phyloP scores from a whole-genome alignment of 2,888 invertebrate genomes.

The Oscheius sp. region DNA sequence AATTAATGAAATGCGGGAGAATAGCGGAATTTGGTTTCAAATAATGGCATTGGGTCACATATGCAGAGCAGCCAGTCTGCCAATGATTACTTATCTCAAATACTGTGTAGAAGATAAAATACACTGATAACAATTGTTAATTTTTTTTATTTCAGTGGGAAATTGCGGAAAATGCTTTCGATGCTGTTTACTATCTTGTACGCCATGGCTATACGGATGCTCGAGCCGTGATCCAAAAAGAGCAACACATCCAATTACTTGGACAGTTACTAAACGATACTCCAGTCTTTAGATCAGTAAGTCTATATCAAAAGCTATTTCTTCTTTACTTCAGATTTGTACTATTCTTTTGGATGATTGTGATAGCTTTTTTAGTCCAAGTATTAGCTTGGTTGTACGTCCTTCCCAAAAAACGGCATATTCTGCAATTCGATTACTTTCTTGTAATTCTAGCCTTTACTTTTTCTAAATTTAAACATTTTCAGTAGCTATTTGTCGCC shows the following conservation, averaged over 20 bases:
- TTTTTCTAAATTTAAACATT: background rate
- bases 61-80: background rate
- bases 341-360: conserved; percentile 56
- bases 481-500: conserved; percentile 50
- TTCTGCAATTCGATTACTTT: conserved; percentile 37
- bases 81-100: background rate
- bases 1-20: background rate
- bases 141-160: conserved; percentile 54
- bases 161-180: conserved; percentile 52
- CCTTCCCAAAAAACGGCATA: conserved; percentile 47
- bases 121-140: background rate
- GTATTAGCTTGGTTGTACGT: conserved; percentile 15
- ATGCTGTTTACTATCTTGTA: conserved; percentile 55
- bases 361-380: conserved; percentile 39
- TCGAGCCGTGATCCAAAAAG: conserved; percentile 44
- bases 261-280: conserved; percentile 64
- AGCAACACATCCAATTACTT: conserved; percentile 49
- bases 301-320: conserved; percentile 1
- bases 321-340: conserved; percentile 38
- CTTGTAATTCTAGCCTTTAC: conserved; percentile 1
- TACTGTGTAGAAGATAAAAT: background rate
- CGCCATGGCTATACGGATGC: conserved; percentile 58
- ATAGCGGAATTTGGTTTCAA: background rate
- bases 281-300: conserved; percentile 49
- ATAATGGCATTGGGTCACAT: background rate